phyloP scores from a whole-genome alignment of 2,113 vertebrate genomes.

The Okapia johnstoni region DNA sequence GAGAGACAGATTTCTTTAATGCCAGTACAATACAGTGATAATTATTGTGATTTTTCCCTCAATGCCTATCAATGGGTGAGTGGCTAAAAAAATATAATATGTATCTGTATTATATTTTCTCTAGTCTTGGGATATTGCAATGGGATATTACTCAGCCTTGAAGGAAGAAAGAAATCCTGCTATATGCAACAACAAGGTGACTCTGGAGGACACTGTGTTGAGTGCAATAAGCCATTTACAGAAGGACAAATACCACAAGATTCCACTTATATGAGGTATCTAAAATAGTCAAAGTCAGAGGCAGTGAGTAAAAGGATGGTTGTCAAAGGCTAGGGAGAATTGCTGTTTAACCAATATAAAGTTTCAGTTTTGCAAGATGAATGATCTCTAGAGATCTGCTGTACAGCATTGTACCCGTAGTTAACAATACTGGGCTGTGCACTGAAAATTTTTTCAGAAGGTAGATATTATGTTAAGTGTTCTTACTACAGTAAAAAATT shows the following conservation, averaged over 20 bases:
- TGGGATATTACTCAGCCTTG: background rate
- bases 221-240: background rate
- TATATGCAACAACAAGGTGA: no score
- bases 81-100: background rate
- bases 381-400: background rate
- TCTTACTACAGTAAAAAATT: background rate
- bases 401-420: background rate
- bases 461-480: background rate
- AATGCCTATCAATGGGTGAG: background rate
- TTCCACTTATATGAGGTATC: background rate
- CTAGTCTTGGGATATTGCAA: background rate
- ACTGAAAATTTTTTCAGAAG: background rate
- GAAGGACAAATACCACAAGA: accelerated
- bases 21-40: background rate
- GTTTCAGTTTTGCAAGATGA: background rate
- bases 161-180: background rate
- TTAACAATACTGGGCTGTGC: background rate
- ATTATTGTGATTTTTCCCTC: background rate
- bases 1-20: background rate
- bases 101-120: background rate
- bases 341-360: background rate
- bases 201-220: background rate
- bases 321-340: background rate
- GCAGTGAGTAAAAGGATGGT: background rate
- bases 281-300: background rate